Conservation (phyloP, 2,888 invertebrate species). For the Dastarcus helophoroides region DNA sequence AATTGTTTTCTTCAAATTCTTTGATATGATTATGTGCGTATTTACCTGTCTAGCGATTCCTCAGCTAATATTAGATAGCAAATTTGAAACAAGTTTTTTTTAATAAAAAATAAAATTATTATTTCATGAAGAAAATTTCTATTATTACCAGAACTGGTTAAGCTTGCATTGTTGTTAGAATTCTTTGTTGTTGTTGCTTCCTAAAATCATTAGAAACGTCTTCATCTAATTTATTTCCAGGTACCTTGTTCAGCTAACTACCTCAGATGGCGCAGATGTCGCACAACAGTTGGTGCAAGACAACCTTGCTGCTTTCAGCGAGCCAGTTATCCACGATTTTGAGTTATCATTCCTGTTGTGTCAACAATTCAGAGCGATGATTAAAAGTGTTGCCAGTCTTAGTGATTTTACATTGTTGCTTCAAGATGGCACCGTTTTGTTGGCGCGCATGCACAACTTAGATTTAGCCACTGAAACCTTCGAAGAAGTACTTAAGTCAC, state of each 20-base stretch:
- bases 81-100: no score
- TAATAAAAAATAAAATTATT: no score
- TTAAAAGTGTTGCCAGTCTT: slow-evolving; percentile 35
- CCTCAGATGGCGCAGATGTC: slow-evolving; percentile 21
- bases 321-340: slow-evolving; percentile 16
- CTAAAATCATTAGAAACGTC: no score
- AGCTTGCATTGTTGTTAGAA: no score
- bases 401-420: slow-evolving; percentile 37
- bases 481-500: slow-evolving; percentile 42
- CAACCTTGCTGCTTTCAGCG: slow-evolving; percentile 19
- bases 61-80: no score
- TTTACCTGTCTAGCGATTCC: no score
- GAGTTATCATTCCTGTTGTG: slow-evolving; percentile 36
- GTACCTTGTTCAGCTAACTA: slow-evolving; percentile 23
- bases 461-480: slow-evolving; percentile 34
- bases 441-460: slow-evolving; percentile 42
- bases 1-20: no score
- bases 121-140: no score
- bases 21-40: no score
- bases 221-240: no score
- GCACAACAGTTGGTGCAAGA: slow-evolving; percentile 22
- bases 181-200: no score
- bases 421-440: slow-evolving; percentile 37
- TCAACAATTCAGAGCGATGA: slow-evolving; percentile 36
- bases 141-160: no score